Evolutionary conservation across 2,797 vertebrate species (phyloP), one percentile per base, ranked within the genome.

Genomic region (Menidia menidia): DNA sequence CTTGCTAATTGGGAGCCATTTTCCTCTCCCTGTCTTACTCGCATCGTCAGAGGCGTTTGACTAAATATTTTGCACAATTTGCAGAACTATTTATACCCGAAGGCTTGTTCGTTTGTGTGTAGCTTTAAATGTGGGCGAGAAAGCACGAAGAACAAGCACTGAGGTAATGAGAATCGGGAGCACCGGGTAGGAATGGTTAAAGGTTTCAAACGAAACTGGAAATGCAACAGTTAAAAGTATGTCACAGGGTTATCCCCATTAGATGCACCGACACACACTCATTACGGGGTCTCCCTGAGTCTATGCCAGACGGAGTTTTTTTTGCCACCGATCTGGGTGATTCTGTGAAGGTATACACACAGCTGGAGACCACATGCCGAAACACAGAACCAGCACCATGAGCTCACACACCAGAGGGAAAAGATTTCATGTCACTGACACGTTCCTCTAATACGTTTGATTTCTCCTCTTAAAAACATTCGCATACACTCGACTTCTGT

Each of bases 1-100:
- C 88, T 62, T 81, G 63, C 82, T 92, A 92, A 92, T 90, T 90
- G 64, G 84, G 61, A 86, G 71, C 71, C 78, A 82, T 87, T 92
- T 87, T 83, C 68, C 75, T 74, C 78, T 69, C 80, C 55, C 59
- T 82, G 60, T 65, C 58, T 32, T 15, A 18, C 88, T 78, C 50
- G 33, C 78, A 77, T 78, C 71, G 35, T 39, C 10, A 39, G 10
- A 82, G 56, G 48, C 50, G 15, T 81, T 81, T n/a, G 25, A 80
- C 64, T 50, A 64, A 87, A 80, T 62, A 85, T 86, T 85, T 71
- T 77, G 68, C 45, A 78, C 83, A 86, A 85, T 91, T 91, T 92
- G 77, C 72, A 88, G 51, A 81, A 74, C 80, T 82, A 88, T 83
- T 86, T 89, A 90, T 88, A 84, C 61, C 76, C 61, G 18, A 42